Conservation (phyloP, 2,113 vertebrate species). For the Agelaius phoeniceus region DNA sequence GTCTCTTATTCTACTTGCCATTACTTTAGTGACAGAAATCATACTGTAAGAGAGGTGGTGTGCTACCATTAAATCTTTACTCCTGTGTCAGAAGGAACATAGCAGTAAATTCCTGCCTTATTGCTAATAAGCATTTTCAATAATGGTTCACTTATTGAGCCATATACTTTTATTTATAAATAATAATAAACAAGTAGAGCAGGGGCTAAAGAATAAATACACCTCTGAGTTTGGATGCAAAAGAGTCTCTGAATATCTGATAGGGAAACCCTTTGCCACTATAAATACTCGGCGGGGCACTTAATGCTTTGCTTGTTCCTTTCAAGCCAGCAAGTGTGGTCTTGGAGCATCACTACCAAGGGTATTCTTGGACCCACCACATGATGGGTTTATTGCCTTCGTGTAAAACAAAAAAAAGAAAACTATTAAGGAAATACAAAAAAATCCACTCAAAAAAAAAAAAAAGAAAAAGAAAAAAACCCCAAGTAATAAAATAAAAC, state of each 20-base stretch:
- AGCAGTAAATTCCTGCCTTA: conserved; percentile 30
- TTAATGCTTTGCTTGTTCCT: background rate
- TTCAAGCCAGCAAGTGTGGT: background rate
- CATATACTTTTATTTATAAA: background rate
- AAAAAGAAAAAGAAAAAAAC: too few species aligned
- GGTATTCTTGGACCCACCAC: fast-evolving
- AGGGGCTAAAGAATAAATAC: conserved; percentile 22
- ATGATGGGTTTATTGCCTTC: fast-evolving
- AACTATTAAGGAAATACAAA: background rate
- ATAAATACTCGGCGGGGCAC: background rate
- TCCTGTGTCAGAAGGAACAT: conserved; percentile 54
- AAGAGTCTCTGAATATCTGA: background rate
- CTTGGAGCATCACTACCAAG: background rate
- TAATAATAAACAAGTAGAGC: conserved; percentile 5
- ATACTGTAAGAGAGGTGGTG: conserved; percentile 23
- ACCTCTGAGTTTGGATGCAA: background rate
- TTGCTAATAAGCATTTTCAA: conserved; percentile 15
- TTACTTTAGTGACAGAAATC: conserved; percentile 73
- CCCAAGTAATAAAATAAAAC: background rate
- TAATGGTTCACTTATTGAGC: background rate
- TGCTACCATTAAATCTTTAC: conserved; percentile 68
- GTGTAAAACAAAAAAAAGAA: background rate
- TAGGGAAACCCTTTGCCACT: background rate
- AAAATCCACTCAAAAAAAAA: fast-evolving
- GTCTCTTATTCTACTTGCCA: conserved; percentile 70